These are phyloP conservation scores for Drosophila affinis DNA, from an alignment of 2,888 invertebrate species.

Conservation along the genomic window DNA sequence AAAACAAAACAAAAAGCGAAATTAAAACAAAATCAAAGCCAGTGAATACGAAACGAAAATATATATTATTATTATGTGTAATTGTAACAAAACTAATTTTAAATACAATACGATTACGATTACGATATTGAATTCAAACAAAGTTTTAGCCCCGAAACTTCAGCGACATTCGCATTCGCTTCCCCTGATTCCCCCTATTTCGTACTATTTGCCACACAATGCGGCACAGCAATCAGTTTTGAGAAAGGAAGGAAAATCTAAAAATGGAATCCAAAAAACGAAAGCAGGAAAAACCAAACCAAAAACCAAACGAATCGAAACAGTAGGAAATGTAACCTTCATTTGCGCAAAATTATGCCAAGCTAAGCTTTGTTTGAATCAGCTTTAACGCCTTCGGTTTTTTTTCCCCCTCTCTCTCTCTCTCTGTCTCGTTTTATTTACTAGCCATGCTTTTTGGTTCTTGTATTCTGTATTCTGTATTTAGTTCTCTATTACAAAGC, in stretches of 20 bases:
- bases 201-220: conserved; percentile 18
- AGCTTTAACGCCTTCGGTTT: conserved; percentile 33
- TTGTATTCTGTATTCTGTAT: conserved; percentile 25
- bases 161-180: conserved; percentile 54
- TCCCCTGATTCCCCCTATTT: conserved; percentile 5
- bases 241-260: not conserved
- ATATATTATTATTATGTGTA: conserved; percentile 42
- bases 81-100: conserved; percentile 33
- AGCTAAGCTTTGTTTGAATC: conserved; percentile 32
- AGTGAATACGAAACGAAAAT: conserved; percentile 32
- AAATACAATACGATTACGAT: conserved; percentile 18
- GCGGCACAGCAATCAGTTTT: conserved; percentile 1
- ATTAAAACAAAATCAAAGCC: conserved; percentile 13
- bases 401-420: conserved; percentile 24
- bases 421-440: conserved; percentile 25
- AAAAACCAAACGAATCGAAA: conserved; percentile 2
- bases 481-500: conserved; percentile 22
- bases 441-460: conserved; percentile 40
- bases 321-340: conserved; percentile 24
- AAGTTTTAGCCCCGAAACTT: conserved; percentile 54
- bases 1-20: conserved; percentile 4
- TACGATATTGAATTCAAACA: conserved; percentile 43
- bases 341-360: conserved; percentile 42
- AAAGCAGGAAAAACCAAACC: conserved; percentile 16
- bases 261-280: not conserved